phyloP scores from a whole-genome alignment of 2,888 invertebrate species.

The Hartigia nigra region DNA sequence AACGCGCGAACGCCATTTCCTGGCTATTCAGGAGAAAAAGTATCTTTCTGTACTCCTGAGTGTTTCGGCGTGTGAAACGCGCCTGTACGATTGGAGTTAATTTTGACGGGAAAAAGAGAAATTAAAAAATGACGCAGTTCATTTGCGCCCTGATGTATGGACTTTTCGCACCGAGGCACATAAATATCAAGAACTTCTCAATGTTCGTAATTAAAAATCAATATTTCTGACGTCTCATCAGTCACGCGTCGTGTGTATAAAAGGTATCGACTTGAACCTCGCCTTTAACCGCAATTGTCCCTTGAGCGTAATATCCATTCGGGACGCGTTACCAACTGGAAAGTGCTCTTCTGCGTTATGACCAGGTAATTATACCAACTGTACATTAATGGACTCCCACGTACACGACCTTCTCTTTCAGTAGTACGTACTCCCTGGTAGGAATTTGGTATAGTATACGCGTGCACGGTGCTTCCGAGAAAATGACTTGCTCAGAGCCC shows the following conservation, averaged over 20 bases:
- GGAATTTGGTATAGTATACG: not conserved
- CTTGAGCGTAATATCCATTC: not conserved
- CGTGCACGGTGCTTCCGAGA: not conserved
- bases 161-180: not conserved
- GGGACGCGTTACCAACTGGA: slow-evolving; percentile 27
- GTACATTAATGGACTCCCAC: slow-evolving; percentile 22
- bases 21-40: not conserved
- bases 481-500: not conserved
- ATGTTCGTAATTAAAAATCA: not conserved
- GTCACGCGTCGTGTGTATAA: not conserved
- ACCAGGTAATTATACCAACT: slow-evolving; percentile 43
- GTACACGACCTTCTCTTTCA: slow-evolving; percentile 2
- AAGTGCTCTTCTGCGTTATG: slow-evolving; percentile 43
- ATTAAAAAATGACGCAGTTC: not conserved
- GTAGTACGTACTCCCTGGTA: not conserved
- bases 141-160: not conserved
- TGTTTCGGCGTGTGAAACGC: not conserved
- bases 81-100: not conserved
- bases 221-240: not conserved
- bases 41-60: not conserved
- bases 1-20: not conserved
- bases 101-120: not conserved
- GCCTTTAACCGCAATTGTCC: slow-evolving; percentile 4
- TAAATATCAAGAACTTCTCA: not conserved
- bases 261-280: slow-evolving; percentile 2